Base-by-base conservation (phyloP, 2,888 invertebrate genomes). In the Metallyticus violacea region DNA sequence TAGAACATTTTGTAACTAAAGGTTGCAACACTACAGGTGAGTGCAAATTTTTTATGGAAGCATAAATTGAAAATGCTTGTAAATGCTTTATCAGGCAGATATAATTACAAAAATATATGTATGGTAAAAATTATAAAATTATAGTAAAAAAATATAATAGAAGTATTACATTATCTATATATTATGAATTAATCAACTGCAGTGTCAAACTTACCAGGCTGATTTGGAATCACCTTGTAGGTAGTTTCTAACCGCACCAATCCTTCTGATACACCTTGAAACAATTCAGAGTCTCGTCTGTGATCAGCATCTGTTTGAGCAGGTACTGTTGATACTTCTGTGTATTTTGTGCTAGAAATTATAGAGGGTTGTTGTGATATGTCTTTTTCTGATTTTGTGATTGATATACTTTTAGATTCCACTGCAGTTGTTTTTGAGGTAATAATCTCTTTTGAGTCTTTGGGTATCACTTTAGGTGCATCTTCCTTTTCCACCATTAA, bases 241-340 rank as follows among this genome's bases (percentile, higher is more conserved):
- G 89, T 88, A 30, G 89, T 91, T 86, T 92, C 92, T 85, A 92
- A 90, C 88, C 91, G 90, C 86, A 89, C 90, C 77, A 91, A 88
- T 81, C 90, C 91, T 88, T 92, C 92, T 83, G 91, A 92, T 27
- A 93, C 92, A 86, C 92, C 92, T 89, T 93, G 92, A 88, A 92
- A 90, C 81, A 93, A 90, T 87, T 92, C 91, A 3, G 92, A 91
- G 89, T 92, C 92, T 87, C 91, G 89, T 88, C 91, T 88, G 85
- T 88, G 86, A 77, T 89, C 89, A 28, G 89, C 88, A 86, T 89
- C 88, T 40, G 87, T 77, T 27, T 85, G 86, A 27, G 89, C 88
- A 9, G 89, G 89, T 9, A 88, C 88, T 26, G 88, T 81, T 80
- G 28, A 26, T 62, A 15, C 22, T 62, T 62, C 40, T 62, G 40